Evolutionary conservation across 2,888 invertebrate species (phyloP), one percentile per base, ranked within the genome.

Genomic region (Argyra leucocephala): DNA sequence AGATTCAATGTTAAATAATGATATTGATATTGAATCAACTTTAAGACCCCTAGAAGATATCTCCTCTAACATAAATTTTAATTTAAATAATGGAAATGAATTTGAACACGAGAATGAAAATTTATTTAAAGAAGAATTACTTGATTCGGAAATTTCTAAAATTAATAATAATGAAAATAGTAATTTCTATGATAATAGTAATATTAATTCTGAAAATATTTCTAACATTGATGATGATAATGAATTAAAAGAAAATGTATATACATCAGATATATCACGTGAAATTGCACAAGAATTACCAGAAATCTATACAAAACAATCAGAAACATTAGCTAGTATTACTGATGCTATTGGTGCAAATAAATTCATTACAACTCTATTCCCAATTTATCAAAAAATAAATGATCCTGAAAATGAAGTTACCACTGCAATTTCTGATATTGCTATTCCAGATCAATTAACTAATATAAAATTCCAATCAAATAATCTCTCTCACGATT

Each of bases 281-380:
- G 48, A 48, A 48, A 48, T 60, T 60, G 22, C 22, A 22, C 48
- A 48, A 48, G 48, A 48, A 48, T 48, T 48, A 67, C 64, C 68
- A 65, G 62, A 66, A 68, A 66, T 66, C 62, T 63, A 69, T 63
- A 57, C 65, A 22, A 67, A 60, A 58, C 12, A 58, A 58, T 3
- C 22, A 21, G 7, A 36, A 63, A 67, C 67, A 4, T 68, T 69
- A n/a, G n/a, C n/a, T n/a, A n/a, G n/a, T n/a, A n/a, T n/a, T n/a
- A n/a, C n/a, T n/a, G n/a, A n/a, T n/a, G n/a, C n/a, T 59, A 68
- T 69, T 6, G 67, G 66, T 5, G 70, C 70, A 58, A 70, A 71
- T 60, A 64, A 69, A n/a, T 58, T 68, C 0, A 65, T 67, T 58
- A 63, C 69, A 31, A 61, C 61, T 21, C 24, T 61, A 61, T 26